These are phyloP conservation scores for Bovichtus diacanthus DNA, from an alignment of 2,797 vertebrate genomes.

Conservation along the genomic window DNA sequence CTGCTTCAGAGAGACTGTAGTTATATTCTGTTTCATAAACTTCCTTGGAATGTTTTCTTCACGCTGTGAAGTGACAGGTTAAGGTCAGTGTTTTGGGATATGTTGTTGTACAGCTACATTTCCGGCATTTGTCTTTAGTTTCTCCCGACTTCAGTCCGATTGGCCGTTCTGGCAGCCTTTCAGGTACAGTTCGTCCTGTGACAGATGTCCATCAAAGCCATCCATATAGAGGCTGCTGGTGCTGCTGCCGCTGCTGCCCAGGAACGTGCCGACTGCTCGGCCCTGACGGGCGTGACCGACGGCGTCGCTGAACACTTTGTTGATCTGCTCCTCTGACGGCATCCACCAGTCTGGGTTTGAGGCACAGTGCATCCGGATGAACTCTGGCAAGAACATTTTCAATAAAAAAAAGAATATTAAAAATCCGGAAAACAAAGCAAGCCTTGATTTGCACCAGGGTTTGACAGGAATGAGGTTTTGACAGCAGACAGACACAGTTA, in stretches of 20 bases:
- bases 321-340: conserved; percentile 99
- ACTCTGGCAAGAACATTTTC: conserved; percentile 85
- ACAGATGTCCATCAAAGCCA: conserved; percentile 90
- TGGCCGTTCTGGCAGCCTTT: conserved; percentile 92
- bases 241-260: conserved; percentile 81
- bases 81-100: conserved; percentile 66
- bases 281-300: conserved; percentile 98
- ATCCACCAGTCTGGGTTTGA: conserved; percentile 99
- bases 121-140: conserved; percentile 37
- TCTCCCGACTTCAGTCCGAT: conserved; percentile 86
- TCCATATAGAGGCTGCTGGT: conserved; percentile 93
- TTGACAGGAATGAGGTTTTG: background rate
- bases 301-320: conserved; percentile 98
- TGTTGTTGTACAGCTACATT: conserved; percentile 72
- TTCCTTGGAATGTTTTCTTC: conserved; percentile 76
- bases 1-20: conserved; percentile 28
- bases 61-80: conserved; percentile 66
- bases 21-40: conserved; percentile 44
- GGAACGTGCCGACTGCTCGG: conserved; percentile 94
- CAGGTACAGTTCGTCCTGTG: conserved; percentile 93
- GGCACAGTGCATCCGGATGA: conserved; percentile 99
- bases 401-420: background rate
- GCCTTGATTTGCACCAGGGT: background rate
- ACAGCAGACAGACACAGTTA: background rate
- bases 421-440: background rate